Conservation (phyloP, 2,113 vertebrate species). For the Thamnophis sirtalis region DNA sequence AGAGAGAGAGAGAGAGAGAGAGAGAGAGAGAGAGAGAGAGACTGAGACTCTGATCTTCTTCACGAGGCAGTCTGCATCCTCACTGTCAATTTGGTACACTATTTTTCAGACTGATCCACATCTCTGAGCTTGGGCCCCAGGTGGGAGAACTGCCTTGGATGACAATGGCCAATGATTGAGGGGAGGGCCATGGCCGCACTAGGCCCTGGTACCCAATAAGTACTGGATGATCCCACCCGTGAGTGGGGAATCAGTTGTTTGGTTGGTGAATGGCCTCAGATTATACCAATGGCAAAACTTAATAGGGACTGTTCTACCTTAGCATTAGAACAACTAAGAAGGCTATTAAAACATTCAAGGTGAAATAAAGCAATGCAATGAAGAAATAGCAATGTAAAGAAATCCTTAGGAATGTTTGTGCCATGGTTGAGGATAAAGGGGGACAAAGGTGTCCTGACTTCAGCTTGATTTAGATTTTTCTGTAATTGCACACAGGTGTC, state of each 20-base stretch:
- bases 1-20: too few species aligned
- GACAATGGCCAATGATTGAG: background rate
- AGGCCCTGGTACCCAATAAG: background rate
- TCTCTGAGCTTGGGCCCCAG: background rate
- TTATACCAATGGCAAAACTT: background rate
- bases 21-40: too few species aligned
- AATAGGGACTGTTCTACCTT: background rate
- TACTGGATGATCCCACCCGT: background rate
- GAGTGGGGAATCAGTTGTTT: too few species aligned
- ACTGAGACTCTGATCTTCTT: background rate
- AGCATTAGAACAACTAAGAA: too few species aligned
- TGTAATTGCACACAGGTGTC: too few species aligned
- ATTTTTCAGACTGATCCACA: background rate
- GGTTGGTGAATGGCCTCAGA: background rate
- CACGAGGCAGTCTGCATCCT: background rate
- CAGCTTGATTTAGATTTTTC: too few species aligned
- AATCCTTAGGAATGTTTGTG: too few species aligned
- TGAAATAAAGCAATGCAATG: too few species aligned
- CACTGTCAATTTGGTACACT: background rate
- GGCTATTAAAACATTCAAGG: too few species aligned
- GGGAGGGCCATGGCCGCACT: background rate
- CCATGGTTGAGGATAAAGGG: too few species aligned
- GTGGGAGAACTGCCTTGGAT: background rate
- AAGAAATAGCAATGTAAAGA: too few species aligned
- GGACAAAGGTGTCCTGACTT: too few species aligned